Evolutionary conservation across 2,888 invertebrate species (phyloP).

Genomic region (Tortricodes alternella): DNA sequence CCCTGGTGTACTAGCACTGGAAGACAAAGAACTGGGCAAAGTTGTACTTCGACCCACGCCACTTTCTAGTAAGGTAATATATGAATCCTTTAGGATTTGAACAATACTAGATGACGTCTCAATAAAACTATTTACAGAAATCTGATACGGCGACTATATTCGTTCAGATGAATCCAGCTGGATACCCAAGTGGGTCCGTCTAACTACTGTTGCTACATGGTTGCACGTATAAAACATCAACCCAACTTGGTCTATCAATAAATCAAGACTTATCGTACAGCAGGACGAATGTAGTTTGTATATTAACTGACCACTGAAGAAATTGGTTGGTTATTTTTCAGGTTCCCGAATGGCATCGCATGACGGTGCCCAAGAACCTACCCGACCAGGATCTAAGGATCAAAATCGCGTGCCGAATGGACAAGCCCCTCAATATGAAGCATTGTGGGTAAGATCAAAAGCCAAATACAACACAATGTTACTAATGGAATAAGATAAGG

Average conservation of each 20-base stretch:
- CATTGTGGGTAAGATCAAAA: conserved; percentile 91
- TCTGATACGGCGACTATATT: too few species aligned
- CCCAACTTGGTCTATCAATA: too few species aligned
- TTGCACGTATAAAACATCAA: too few species aligned
- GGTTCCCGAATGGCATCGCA: conserved; percentile 99
- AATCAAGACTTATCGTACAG: too few species aligned
- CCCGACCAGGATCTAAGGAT: conserved; percentile 98
- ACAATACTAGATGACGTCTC: too few species aligned
- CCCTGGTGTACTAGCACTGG: conserved; percentile 97
- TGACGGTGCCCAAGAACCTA: conserved; percentile 96
- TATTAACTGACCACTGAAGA: not conserved
- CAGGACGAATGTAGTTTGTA: too few species aligned
- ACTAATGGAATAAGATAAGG: too few species aligned
- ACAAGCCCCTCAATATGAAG: conserved; percentile 99
- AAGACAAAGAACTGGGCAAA: conserved; percentile 99
- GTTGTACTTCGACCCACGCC: conserved; percentile 94
- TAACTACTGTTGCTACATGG: too few species aligned
- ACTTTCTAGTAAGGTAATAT: conserved; percentile 91
- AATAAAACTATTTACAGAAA: too few species aligned
- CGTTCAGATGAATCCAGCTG: too few species aligned
- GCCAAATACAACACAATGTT: not conserved
- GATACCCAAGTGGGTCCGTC: too few species aligned
- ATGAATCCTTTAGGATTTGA: too few species aligned
- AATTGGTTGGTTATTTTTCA: conserved; percentile 49
- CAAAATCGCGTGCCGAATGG: conserved; percentile 98